Percentiles rank a stretch among this genome's conserved stretches.
phyloP scores from a whole-genome alignment of 2,888 invertebrate species.

The Brachyopa scutellaris region DNA sequence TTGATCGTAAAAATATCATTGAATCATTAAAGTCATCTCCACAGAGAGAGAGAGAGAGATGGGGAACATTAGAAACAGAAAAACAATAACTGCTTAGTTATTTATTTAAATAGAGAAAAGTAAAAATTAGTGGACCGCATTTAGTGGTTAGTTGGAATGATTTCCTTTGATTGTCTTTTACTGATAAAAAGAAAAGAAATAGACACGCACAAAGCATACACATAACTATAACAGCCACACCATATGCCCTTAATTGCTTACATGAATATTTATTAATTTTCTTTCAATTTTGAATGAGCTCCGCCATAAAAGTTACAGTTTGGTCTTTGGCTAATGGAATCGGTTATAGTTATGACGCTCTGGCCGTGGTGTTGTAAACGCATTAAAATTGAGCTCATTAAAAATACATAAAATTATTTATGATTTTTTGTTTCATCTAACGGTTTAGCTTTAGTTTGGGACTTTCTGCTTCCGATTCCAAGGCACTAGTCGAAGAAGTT shows the following conservation, averaged over 20 bases:
- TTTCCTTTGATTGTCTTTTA: conserved; percentile 37
- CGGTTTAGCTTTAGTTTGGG: conserved; percentile 22
- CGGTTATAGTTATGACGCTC: conserved; percentile 34
- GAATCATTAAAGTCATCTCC: conserved; percentile 45
- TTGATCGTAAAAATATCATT: conserved; percentile 58
- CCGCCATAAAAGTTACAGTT: conserved; percentile 33
- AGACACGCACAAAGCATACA: conserved; percentile 22
- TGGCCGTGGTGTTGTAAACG: conserved; percentile 32
- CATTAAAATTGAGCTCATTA: conserved; percentile 61
- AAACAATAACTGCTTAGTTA: conserved; percentile 36
- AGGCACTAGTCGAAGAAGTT: too few relatives aligned
- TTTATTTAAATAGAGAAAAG: conserved; percentile 32
- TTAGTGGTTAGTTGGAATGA: conserved; percentile 19
- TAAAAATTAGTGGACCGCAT: conserved; percentile 32
- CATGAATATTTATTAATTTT: conserved; percentile 68
- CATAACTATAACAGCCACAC: background rate
- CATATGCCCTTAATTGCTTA: conserved; percentile 44
- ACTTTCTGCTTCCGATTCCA: conserved; percentile 19
- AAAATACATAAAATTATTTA: conserved; percentile 24
- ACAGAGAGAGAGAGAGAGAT: background rate
- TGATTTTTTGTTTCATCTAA: conserved; percentile 18
- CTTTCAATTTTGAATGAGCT: conserved; percentile 33
- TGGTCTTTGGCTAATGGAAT: conserved; percentile 40
- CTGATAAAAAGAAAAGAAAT: conserved; percentile 31
- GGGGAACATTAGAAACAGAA: background rate